Conservation (phyloP, 2,888 invertebrate species). For the Lithophane leautieri region DNA sequence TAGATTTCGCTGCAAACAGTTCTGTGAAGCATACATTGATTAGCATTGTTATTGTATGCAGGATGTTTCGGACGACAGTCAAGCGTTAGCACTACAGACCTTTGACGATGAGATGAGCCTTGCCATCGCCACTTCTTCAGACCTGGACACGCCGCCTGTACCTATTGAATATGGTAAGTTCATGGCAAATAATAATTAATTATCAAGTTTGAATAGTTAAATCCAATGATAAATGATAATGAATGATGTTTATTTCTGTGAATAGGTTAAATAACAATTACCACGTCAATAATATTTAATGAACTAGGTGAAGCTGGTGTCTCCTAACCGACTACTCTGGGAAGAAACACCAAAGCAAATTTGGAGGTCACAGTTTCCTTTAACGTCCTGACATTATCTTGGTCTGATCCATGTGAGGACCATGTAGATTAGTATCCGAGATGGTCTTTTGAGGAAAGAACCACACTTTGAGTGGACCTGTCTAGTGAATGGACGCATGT, state of each 20-base stretch:
- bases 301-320: not conserved
- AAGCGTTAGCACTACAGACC: conserved; percentile 77
- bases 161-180: conserved; percentile 75
- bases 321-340: not conserved
- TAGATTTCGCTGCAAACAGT: not conserved
- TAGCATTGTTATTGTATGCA: conserved; percentile 35
- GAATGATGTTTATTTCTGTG: not conserved
- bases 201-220: not conserved
- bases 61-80: conserved; percentile 73
- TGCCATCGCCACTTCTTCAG: conserved; percentile 67
- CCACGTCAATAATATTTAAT: not conserved
- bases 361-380: no score
- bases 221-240: not conserved
- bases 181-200: not conserved
- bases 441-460: no score
- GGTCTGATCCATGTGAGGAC: no score
- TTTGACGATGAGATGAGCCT: conserved; percentile 75
- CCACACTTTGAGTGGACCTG: no score
- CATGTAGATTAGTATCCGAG: no score
- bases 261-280: not conserved
- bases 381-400: no score
- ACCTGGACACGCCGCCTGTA: conserved; percentile 71
- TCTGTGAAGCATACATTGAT: not conserved
- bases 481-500: no score
- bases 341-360: not conserved